Evolutionary conservation across 2,113 vertebrate genomes (phyloP), one percentile per base, ranked within the genome.

Genomic region (Chionis minor): DNA sequence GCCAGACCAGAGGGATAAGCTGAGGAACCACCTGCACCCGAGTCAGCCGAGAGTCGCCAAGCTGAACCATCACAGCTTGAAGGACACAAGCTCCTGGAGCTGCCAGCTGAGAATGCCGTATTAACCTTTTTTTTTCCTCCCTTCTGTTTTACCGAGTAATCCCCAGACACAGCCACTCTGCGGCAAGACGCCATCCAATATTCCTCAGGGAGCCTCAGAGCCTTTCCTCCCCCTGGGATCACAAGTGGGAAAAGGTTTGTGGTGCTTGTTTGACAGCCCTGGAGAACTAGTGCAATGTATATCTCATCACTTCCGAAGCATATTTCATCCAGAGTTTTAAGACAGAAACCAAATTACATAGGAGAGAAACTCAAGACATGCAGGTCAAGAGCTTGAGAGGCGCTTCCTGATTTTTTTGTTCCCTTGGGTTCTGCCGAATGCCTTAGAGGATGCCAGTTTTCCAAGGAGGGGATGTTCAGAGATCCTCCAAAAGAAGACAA

Each of bases 101-200:
- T 71, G 90, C 40, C 0, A 0, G 58, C 59, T 59, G 80, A 79
- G 78, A 91, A 47, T 1, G 1, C 47, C 4, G 4, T 22, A 54
- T 56, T 89, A 80, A 94, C 55, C 61, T 28, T 77, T 83, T 70
- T 79, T 70, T 79, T 56, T 19, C 61, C 52, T 92, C 51, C 84
- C 73, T 92, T 82, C 81, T 93, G 65, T 73, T 96, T 72, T 15
- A 45, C 32, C 7, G 0, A 54, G 26, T 62, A 90, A 90, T 80
- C 54, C 79, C 66, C 79, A 88, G 70, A 61, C 4, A 0, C 54
- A 75, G 65, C 13, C 11, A 14, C 71, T 79, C 12, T 0, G 74
- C 12, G 1, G 70, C 81, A 91, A 77, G 70, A 88, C 58, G 82
- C n/a, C 72, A 44, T 38, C 38, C 6, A 5, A 10, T 59, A 40